phyloP scores from a whole-genome alignment of 1,140 invertebrate genomes.

The Nasonia giraulti region DNA sequence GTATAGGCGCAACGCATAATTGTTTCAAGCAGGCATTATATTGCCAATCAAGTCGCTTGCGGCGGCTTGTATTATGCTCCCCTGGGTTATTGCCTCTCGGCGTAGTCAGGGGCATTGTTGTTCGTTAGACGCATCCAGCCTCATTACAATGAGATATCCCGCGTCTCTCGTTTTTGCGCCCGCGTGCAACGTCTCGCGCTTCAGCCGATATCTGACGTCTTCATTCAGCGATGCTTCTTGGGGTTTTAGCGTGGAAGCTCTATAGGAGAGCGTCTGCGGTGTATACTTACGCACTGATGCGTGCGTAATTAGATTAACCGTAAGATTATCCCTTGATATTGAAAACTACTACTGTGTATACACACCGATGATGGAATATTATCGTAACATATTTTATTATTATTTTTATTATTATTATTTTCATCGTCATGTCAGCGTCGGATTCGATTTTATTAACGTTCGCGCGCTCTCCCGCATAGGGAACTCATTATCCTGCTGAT shows the following conservation, averaged over 20 bases:
- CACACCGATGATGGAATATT: background rate
- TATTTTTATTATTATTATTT: too few relatives aligned
- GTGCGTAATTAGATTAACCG: background rate
- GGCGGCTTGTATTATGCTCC: slow-evolving; percentile 41
- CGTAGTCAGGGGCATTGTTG: slow-evolving; percentile 10
- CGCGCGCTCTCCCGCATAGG: background rate
- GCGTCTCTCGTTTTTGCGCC: background rate
- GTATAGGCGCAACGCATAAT: slow-evolving; percentile 53
- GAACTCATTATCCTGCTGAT: background rate
- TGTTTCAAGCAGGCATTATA: slow-evolving; percentile 64
- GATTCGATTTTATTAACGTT: too few relatives aligned
- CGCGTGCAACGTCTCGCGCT: too few relatives aligned
- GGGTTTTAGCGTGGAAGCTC: background rate
- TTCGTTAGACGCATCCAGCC: background rate
- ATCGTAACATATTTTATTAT: background rate
- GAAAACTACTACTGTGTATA: background rate
- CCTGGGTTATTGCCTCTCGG: slow-evolving; percentile 12
- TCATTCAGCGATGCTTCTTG: background rate
- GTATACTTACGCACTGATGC: background rate
- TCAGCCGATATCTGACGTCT: background rate
- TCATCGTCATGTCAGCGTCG: too few relatives aligned
- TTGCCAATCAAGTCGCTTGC: slow-evolving; percentile 59
- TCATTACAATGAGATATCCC: slow-evolving; percentile 31
- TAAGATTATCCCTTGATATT: slow-evolving; percentile 11
- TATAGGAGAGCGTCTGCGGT: background rate